Percentiles rank a stretch among this genome's conserved stretches.
phyloP scores from a whole-genome alignment of 2,113 vertebrate genomes.

The Zootoca vivipara region DNA sequence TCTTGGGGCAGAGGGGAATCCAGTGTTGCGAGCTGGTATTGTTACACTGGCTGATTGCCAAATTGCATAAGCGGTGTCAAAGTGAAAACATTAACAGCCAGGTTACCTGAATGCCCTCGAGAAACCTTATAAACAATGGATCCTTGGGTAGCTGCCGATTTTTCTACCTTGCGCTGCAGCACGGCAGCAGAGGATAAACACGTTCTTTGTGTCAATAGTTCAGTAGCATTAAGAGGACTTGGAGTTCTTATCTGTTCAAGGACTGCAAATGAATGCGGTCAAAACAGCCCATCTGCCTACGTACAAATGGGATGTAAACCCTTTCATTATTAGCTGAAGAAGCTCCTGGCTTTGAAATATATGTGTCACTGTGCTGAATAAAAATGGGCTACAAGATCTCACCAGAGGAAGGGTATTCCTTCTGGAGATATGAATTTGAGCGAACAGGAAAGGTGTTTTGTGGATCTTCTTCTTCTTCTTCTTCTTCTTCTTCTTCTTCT shows the following conservation, averaged over 20 bases:
- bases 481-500: too few species aligned
- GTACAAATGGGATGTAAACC: constrained; percentile 18
- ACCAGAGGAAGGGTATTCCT: rapidly evolving
- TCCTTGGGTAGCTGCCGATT: constrained; percentile 35
- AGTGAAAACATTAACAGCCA: constrained; percentile 2
- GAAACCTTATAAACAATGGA: constrained; percentile 59
- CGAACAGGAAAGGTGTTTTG: background rate
- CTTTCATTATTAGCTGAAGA: constrained; percentile 22
- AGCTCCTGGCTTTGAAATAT: background rate
- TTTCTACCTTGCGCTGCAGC: constrained; percentile 62
- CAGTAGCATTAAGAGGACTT: constrained; percentile 49
- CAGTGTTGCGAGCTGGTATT: background rate
- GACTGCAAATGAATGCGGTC: constrained; percentile 55
- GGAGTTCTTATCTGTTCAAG: constrained; percentile 71
- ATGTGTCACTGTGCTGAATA: constrained; percentile 32
- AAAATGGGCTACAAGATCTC: background rate
- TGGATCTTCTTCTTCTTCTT: too few species aligned
- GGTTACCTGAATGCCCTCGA: constrained; percentile 31
- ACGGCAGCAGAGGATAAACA: constrained; percentile 60
- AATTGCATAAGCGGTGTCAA: constrained; percentile 2
- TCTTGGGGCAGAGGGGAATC: background rate
- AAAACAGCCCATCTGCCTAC: background rate
- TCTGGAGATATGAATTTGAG: background rate
- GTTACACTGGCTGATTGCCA: background rate
- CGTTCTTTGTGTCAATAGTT: constrained; percentile 70